Evolutionary conservation across 2,888 invertebrate species (phyloP).

Genomic region (Yponomeuta malinellus): DNA sequence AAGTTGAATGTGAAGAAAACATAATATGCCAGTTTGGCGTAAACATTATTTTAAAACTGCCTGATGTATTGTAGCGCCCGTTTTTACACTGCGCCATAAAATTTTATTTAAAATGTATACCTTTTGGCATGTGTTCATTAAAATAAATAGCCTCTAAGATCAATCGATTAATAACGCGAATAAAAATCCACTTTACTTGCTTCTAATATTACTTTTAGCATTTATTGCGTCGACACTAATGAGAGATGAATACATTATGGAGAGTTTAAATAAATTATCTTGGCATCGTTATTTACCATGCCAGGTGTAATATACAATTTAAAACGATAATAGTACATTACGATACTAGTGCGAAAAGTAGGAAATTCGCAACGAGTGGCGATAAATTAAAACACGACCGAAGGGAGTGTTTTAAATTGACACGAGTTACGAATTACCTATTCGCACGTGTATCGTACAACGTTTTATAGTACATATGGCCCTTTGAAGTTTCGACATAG

Average conservation of each 20-base stretch:
- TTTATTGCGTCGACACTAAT: not conserved
- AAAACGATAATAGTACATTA: not conserved
- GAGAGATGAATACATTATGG: not conserved
- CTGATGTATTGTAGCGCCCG: not conserved
- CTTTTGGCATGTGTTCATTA: not conserved
- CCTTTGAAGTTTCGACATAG: no score
- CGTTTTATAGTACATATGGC: no score
- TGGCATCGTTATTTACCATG: not conserved
- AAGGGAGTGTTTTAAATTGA: no score
- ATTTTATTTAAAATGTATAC: not conserved
- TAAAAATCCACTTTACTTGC: not conserved
- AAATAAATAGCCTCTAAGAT: not conserved
- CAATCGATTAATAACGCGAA: not conserved
- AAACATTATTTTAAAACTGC: no score
- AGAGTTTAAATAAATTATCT: not conserved
- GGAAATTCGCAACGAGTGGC: no score
- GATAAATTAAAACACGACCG: no score
- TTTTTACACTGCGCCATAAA: not conserved
- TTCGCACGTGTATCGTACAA: no score
- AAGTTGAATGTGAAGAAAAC: no score
- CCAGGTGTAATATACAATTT: not conserved
- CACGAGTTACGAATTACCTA: no score
- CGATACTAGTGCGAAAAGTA: no score
- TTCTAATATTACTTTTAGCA: not conserved
- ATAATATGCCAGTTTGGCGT: no score